Base-by-base conservation (phyloP, 1,140 invertebrate species). In the Steinernema feltiae region DNA sequence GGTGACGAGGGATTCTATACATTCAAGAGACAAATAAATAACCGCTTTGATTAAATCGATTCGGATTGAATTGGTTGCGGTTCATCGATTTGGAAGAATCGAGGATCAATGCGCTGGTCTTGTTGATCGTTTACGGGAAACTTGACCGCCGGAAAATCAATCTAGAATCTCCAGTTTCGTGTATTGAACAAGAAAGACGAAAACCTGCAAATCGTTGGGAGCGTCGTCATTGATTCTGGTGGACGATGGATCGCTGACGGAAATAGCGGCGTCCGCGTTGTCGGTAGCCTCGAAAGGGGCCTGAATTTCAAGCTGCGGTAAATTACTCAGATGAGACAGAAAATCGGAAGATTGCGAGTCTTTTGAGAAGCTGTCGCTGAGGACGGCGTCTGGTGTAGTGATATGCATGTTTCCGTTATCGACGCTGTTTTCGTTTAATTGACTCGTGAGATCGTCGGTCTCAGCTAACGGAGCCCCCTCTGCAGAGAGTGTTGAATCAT, bases 51-150 rank as follows among this genome's bases (percentile, higher is more conserved):
- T 41, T 63, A 63, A 21, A 63, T 31, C 12, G 32, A 63, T 21
- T 63, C 70, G 12, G 70, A 17, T 27, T 63, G 70, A 27, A 15
- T 63, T 3, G 70, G 15, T 30, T 35, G 70, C 1, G 74, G 74
- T 21, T 76, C 74, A 35, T 76, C 74, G 31, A 75, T 75, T 0
- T 75, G 73, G 73, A 75, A 75, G 73, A 75, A 75, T 17, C 30
- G 73, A 15, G 73, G 73, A 71, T 75, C 32, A 63, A 75, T 73
- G 31, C 30, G 71, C 72, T 75, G 53, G 53, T 63, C 24, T 21
- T 15, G 7, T 12, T 63, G 53, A 31, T 74, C 73, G 46, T 74
- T 69, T n/a, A 31, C 27, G 27, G 73, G 73, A 71, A 31, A 71
- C 30, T 72, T 72, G 30, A 30, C 27, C 73, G 48, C 27, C 24